These are phyloP conservation scores for Crematogaster levior DNA, from an alignment of 2,888 invertebrate genomes.

Conservation along the genomic window DNA sequence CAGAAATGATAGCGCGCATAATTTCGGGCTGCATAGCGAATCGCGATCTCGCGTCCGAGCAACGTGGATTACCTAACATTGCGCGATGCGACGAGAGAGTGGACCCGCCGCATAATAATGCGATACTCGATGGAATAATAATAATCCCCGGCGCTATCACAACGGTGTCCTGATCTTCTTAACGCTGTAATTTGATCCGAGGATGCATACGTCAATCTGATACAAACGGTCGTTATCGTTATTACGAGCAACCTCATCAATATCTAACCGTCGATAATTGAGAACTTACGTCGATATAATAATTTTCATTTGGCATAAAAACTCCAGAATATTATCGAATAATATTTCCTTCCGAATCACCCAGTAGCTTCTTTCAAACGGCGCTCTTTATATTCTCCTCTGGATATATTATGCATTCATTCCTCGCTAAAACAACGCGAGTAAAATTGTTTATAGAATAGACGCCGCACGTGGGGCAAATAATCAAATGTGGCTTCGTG, in stretches of 20 bases:
- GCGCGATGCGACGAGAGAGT: slow-evolving; percentile 2
- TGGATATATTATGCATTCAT: slow-evolving; percentile 11
- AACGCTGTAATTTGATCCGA: slow-evolving; percentile 30
- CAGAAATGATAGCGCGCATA: slow-evolving; percentile 54
- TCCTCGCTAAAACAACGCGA: not conserved
- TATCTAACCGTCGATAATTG: not conserved
- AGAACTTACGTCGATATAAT: not conserved
- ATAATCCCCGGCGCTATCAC: slow-evolving; percentile 36
- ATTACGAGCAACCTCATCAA: not conserved
- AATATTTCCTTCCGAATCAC: not conserved
- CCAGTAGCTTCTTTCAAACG: not conserved
- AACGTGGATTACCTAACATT: slow-evolving; percentile 46
- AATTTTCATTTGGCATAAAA: not conserved
- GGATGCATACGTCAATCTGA: slow-evolving; percentile 8
- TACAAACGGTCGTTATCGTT: slow-evolving; percentile 5
- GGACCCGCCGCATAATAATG: slow-evolving; percentile 37
- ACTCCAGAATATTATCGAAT: no score
- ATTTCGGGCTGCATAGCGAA: slow-evolving; percentile 36
- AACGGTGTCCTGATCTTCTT: slow-evolving; percentile 30
- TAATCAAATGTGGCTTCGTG: slow-evolving; percentile 16
- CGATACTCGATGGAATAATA: slow-evolving; percentile 46
- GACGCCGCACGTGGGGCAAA: not conserved
- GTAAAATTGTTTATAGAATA: slow-evolving; percentile 24
- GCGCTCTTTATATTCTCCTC: not conserved
- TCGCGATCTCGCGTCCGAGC: slow-evolving; percentile 35